These are phyloP conservation scores for Dasypolia templi DNA, from an alignment of 2,888 invertebrate genomes.

Conservation along the genomic window DNA sequence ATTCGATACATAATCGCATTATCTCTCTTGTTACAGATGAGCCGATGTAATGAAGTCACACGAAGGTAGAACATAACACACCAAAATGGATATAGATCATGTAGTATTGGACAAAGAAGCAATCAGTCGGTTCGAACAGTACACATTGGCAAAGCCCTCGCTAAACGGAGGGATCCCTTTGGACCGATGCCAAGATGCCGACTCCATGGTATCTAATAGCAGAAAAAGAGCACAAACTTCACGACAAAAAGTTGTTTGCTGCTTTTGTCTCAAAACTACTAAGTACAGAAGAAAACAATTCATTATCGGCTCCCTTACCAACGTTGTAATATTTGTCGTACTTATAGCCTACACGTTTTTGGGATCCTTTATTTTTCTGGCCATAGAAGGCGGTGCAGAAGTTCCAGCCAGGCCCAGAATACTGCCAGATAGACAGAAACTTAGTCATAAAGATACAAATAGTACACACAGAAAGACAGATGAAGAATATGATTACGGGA, in stretches of 20 bases:
- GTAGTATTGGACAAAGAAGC: slow-evolving; percentile 89
- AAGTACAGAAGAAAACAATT: slow-evolving; percentile 91
- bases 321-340: slow-evolving; percentile 95
- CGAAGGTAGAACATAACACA: slow-evolving; percentile 78
- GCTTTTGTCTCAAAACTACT: slow-evolving; percentile 90
- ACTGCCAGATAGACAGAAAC: slow-evolving; percentile 88
- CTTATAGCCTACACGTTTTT: slow-evolving; percentile 94
- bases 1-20: slow-evolving; percentile 53
- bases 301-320: slow-evolving; percentile 94
- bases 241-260: slow-evolving; percentile 89
- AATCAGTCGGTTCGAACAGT: slow-evolving; percentile 89
- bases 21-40: slow-evolving; percentile 86
- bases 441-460: slow-evolving; percentile 87
- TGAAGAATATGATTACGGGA: slow-evolving; percentile 84
- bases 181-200: slow-evolving; percentile 90
- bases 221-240: slow-evolving; percentile 87
- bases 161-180: slow-evolving; percentile 89
- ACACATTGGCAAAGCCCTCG: slow-evolving; percentile 87
- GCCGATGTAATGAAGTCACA: slow-evolving; percentile 79
- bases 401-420: slow-evolving; percentile 88
- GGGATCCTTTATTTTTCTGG: slow-evolving; percentile 95
- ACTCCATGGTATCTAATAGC: slow-evolving; percentile 88
- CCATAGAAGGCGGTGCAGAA: slow-evolving; percentile 94
- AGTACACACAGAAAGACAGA: slow-evolving; percentile 83
- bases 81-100: slow-evolving; percentile 88